Percentiles rank a stretch among this genome's conserved stretches.
phyloP scores from a whole-genome alignment of 2,113 vertebrate species.

The Anthoscopus minutus region DNA sequence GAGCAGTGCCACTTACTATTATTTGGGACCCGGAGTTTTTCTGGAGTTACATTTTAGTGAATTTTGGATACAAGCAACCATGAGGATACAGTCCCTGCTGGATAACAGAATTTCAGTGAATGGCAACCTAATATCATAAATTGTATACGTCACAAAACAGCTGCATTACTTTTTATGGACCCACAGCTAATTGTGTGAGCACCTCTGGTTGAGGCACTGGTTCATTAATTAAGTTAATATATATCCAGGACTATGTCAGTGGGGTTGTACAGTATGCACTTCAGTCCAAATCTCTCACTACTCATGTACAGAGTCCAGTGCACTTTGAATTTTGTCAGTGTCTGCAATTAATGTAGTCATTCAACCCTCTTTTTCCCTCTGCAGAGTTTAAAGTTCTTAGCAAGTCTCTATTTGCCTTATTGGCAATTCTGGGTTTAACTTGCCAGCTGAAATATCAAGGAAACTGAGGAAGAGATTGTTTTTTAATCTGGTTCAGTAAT shows the following conservation, averaged over 20 bases:
- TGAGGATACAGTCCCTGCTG: background rate
- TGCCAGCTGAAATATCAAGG: background rate
- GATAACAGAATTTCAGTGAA: background rate
- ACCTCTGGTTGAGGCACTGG: fast-evolving
- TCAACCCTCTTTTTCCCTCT: background rate
- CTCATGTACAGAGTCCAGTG: fast-evolving
- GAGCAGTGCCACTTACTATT: background rate
- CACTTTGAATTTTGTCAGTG: background rate
- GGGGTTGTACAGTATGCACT: background rate
- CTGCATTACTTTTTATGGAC: background rate
- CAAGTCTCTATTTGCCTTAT: background rate
- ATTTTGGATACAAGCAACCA: background rate
- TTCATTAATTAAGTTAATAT: background rate
- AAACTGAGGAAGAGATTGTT: background rate
- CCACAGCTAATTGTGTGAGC: background rate
- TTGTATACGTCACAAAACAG: background rate
- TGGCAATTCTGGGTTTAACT: background rate
- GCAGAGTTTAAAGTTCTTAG: background rate
- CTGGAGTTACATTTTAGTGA: background rate
- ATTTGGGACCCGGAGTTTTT: background rate
- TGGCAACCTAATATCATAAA: background rate
- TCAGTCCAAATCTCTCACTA: background rate
- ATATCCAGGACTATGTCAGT: background rate
- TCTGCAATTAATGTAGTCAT: background rate
- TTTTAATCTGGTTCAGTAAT: background rate